Conservation (phyloP, 2,113 vertebrate genomes). For the Boulengeromyrus knoepffleri region DNA sequence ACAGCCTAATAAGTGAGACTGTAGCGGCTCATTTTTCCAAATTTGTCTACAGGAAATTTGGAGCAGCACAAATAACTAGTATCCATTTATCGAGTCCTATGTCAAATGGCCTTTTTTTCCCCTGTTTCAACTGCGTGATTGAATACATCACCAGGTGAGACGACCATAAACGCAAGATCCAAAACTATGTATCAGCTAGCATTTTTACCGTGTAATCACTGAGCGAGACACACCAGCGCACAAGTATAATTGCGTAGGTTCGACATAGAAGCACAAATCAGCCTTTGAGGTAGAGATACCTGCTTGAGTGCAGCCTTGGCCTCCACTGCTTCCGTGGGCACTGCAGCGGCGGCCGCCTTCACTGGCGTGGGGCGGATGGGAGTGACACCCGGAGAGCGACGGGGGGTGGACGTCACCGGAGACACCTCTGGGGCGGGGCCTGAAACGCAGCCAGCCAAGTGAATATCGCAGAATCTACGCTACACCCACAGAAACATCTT, state of each 20-base stretch:
- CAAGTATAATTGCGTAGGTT: neutral
- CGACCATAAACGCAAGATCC: neutral
- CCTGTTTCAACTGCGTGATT: neutral
- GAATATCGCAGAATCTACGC: constrained; percentile 43
- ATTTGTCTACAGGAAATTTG: neutral
- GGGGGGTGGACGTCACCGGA: constrained; percentile 57
- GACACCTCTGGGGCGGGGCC: constrained; percentile 51
- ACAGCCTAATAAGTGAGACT: neutral
- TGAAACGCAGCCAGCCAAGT: constrained; percentile 28
- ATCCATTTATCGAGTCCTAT: neutral
- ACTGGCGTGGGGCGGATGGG: constrained; percentile 66
- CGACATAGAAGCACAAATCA: neutral
- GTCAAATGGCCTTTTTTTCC: neutral
- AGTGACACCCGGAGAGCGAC: constrained; percentile 55
- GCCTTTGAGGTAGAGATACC: constrained; percentile 49
- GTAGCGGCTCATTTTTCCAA: neutral
- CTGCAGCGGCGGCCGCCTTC: constrained; percentile 51
- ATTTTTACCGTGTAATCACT: neutral
- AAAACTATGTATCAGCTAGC: neutral
- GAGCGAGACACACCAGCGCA: neutral
- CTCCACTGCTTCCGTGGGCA: constrained; percentile 70
- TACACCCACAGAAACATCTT: neutral
- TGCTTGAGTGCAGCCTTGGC: constrained; percentile 89
- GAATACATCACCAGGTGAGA: neutral
- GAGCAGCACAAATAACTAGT: neutral